Evolutionary conservation across 2,797 vertebrate species (phyloP).

Genomic region (Falco concolor): DNA sequence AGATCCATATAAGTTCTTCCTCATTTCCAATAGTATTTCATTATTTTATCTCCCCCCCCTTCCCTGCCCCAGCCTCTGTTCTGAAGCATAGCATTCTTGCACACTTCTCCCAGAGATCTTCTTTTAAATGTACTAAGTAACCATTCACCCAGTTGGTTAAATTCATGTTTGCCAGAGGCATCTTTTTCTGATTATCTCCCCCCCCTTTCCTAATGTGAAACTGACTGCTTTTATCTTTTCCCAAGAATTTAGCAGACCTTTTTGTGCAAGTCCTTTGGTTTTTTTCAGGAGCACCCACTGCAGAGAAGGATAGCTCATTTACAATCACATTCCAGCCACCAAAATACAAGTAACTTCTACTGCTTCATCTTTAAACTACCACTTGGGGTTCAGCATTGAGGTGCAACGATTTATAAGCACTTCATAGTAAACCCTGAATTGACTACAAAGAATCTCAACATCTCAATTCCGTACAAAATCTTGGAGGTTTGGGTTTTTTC

Average conservation of each 20-base stretch:
- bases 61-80: neutral
- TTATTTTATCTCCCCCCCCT: neutral
- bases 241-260: neutral
- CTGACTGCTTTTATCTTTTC: neutral
- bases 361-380: neutral
- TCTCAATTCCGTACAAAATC: neutral
- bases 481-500: accelerated
- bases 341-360: neutral
- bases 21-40: neutral
- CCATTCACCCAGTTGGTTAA: neutral
- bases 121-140: neutral
- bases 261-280: neutral
- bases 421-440: neutral
- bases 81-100: neutral
- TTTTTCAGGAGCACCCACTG: neutral
- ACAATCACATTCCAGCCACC: neutral
- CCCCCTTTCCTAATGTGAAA: neutral
- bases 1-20: neutral
- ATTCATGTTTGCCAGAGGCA: neutral
- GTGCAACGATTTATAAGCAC: neutral
- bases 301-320: neutral
- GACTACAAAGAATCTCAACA: neutral
- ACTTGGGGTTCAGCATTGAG: neutral
- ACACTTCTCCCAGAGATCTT: neutral
- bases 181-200: neutral